Percentiles rank a stretch among this genome's conserved stretches.
Evolutionary conservation across 2,888 invertebrate species (phyloP).

Genomic region (Prenolepis imparis): DNA sequence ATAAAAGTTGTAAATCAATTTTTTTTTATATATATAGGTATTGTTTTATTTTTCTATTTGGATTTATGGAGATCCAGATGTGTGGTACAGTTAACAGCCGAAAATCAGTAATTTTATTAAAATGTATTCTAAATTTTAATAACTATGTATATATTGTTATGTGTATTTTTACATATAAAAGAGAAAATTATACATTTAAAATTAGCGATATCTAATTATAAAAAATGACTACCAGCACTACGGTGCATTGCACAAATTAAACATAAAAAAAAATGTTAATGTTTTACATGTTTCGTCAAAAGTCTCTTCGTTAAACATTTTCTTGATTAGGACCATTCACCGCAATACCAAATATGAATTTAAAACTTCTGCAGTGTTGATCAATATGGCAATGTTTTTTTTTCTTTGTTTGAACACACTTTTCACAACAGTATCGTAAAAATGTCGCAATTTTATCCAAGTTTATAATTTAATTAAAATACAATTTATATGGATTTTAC

Average conservation of each 20-base stretch:
- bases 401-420: conserved; percentile 68
- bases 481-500: conserved; percentile 63
- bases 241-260: conserved; percentile 67
- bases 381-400: conserved; percentile 72
- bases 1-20: background rate
- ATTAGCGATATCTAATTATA: conserved; percentile 61
- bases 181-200: conserved; percentile 60
- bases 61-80: conserved; percentile 59
- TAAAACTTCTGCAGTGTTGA: conserved; percentile 63
- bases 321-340: conserved; percentile 71
- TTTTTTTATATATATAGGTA: background rate
- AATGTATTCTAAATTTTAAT: conserved; percentile 61
- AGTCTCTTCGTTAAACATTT: conserved; percentile 61
- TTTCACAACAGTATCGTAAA: conserved; percentile 71
- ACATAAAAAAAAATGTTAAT: conserved; percentile 56
- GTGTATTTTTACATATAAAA: conserved; percentile 33
- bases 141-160: conserved; percentile 46
- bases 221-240: conserved; percentile 68
- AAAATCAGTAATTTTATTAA: conserved; percentile 63
- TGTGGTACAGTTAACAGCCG: conserved; percentile 54
- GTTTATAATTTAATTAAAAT: conserved; percentile 70
- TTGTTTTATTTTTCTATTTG: background rate
- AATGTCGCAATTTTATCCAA: conserved; percentile 70
- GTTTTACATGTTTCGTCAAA: conserved; percentile 44
- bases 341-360: conserved; percentile 65